Percentiles rank a stretch among this genome's conserved stretches.
Conservation (phyloP, 2,797 vertebrate species). For the Paedocypris micromegethes region DNA sequence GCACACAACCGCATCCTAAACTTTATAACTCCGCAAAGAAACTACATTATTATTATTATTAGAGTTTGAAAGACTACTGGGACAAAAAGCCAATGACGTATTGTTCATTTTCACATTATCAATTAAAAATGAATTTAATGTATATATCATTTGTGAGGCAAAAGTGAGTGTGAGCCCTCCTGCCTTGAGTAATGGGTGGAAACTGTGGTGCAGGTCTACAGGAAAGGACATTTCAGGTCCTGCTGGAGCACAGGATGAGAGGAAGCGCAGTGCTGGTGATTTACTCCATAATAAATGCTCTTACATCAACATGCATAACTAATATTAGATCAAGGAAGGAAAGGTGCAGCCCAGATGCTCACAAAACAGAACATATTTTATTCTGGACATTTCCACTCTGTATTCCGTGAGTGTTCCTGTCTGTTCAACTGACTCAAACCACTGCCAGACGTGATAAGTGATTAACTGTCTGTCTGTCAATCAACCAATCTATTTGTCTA, state of each 20-base stretch:
- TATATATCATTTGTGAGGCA: too few relatives aligned
- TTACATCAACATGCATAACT: constrained; percentile 28
- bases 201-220: constrained; percentile 8
- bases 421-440: neutral
- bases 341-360: constrained; percentile 7
- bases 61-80: too few relatives aligned
- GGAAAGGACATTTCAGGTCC: neutral
- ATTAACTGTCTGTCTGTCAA: too few relatives aligned
- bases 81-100: too few relatives aligned
- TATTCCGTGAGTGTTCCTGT: neutral
- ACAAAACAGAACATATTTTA: neutral
- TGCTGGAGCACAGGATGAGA: neutral
- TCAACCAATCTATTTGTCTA: too few relatives aligned
- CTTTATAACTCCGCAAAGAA: too few relatives aligned
- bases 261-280: constrained; percentile 16
- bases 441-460: too few relatives aligned
- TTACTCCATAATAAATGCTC: constrained; percentile 22
- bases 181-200: neutral
- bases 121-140: too few relatives aligned
- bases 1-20: too few relatives aligned
- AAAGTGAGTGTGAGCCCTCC: too few relatives aligned
- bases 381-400: neutral
- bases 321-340: constrained; percentile 37
- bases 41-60: too few relatives aligned
- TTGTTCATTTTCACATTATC: too few relatives aligned